Conservation (phyloP, 2,888 invertebrate species). For the Cyaniris semiargus region DNA sequence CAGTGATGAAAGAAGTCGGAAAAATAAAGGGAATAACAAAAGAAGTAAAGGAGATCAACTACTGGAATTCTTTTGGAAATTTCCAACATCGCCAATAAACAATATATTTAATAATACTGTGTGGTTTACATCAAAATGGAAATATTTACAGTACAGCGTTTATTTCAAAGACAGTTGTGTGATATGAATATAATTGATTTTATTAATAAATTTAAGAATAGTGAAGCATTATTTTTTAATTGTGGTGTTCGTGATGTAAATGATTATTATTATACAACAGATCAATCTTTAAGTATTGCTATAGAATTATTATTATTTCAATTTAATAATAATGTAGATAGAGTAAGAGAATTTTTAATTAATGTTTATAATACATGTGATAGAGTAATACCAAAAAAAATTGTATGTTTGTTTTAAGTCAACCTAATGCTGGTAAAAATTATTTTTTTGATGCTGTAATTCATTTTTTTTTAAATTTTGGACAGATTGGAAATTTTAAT, state of each 20-base stretch:
- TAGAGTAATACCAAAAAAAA: neutral
- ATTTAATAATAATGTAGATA: constrained; percentile 15
- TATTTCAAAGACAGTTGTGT: constrained; percentile 34
- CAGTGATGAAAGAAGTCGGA: constrained; percentile 15
- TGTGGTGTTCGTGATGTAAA: constrained; percentile 36
- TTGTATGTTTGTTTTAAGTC: neutral
- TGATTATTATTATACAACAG: constrained; percentile 38
- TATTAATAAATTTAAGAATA: constrained; percentile 30
- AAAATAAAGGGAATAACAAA: constrained; percentile 30
- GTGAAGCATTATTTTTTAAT: constrained; percentile 32
- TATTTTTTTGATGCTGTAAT: too few relatives aligned
- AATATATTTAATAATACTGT: constrained; percentile 38
- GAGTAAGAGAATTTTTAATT: constrained; percentile 29
- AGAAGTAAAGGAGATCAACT: constrained; percentile 40
- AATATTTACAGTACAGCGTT: constrained; percentile 33
- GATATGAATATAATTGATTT: constrained; percentile 17
- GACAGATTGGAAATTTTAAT: too few relatives aligned
- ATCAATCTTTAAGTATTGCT: constrained; percentile 21
- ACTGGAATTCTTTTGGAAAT: constrained; percentile 16
- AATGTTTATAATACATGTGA: constrained; percentile 14
- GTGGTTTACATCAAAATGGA: constrained; percentile 33
- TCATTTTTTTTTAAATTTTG: too few relatives aligned
- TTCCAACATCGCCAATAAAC: constrained; percentile 43
- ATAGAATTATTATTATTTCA: constrained; percentile 10
- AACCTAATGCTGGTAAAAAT: too few relatives aligned